A percentile compares a stretch with the other conserved stretches of the same genome.
phyloP scores from a whole-genome alignment of 2,888 invertebrate genomes.

The Caenorhabditis japonica region DNA sequence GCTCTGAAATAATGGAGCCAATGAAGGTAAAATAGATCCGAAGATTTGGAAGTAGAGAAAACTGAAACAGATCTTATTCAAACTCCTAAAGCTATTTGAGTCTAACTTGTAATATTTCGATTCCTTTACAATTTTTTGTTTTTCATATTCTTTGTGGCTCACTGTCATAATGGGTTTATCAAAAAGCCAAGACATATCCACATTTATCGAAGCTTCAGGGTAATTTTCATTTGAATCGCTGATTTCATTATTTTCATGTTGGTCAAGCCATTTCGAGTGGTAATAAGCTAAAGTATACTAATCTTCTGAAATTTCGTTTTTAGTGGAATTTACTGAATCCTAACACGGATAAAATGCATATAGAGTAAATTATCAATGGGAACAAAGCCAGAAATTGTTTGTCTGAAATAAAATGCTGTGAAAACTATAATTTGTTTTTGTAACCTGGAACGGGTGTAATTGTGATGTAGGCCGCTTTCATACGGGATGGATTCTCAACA shows the following conservation, averaged over 20 bases:
- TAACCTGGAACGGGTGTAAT: conserved; percentile 9
- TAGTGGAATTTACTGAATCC: conserved; percentile 2
- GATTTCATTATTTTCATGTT: conserved; percentile 29
- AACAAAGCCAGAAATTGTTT: neutral
- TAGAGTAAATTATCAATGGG: neutral
- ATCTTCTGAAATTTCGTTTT: neutral
- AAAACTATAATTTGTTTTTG: too few relatives aligned
- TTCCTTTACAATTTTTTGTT: conserved; percentile 12
- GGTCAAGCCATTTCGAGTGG: conserved; percentile 7
- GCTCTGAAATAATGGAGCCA: conserved; percentile 9
- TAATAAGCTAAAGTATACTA: conserved; percentile 9
- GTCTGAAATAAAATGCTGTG: conserved; percentile 1
- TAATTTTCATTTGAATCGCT: too few relatives aligned
- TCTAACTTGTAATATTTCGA: conserved; percentile 28
- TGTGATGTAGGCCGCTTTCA: neutral
- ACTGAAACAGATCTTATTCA: conserved; percentile 6
- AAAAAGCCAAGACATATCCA: neutral
- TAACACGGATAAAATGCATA: neutral
- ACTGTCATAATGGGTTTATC: conserved; percentile 1
- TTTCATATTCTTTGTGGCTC: conserved; percentile 22
- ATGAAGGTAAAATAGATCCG: conserved; percentile 16
- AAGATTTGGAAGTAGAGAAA: conserved; percentile 32
- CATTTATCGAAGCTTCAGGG: too few relatives aligned
- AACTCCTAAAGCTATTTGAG: neutral
- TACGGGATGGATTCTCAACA: neutral